A percentile compares a stretch with the other conserved stretches of the same genome.
phyloP scores from a whole-genome alignment of 2,113 vertebrate genomes.

The Procavia capensis region DNA sequence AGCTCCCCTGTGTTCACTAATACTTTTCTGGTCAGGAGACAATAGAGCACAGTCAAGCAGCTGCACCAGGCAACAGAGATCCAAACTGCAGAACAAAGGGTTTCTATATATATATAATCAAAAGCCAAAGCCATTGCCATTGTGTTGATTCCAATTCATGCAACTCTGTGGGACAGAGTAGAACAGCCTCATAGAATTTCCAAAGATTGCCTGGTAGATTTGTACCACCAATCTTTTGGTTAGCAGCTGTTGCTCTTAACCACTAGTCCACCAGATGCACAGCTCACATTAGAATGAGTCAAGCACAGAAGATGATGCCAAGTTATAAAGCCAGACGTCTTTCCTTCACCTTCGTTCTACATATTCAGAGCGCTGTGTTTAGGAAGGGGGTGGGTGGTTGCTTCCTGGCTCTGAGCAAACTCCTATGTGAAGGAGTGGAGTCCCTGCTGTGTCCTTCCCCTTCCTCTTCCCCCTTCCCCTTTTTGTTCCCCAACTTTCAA shows the following conservation, averaged over 20 bases:
- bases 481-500: background rate
- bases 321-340: background rate
- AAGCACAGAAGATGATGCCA: background rate
- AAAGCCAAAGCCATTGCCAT: too few species aligned
- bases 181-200: too few species aligned
- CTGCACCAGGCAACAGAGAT: background rate
- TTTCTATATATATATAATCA: too few species aligned
- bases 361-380: background rate
- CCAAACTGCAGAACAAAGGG: background rate
- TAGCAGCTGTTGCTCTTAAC: too few species aligned
- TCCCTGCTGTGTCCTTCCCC: background rate
- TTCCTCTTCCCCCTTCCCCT: slow-evolving; percentile 71
- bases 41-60: background rate
- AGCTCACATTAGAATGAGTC: background rate
- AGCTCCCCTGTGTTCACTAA: background rate
- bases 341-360: background rate
- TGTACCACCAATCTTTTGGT: too few species aligned
- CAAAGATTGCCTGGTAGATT: too few species aligned
- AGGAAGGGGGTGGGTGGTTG: background rate
- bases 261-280: too few species aligned
- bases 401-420: background rate
- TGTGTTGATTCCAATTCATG: too few species aligned
- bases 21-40: background rate
- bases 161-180: too few species aligned
- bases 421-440: background rate